Base-by-base conservation (phyloP, 2,888 invertebrate genomes). In the Xestia rhomboidea region DNA sequence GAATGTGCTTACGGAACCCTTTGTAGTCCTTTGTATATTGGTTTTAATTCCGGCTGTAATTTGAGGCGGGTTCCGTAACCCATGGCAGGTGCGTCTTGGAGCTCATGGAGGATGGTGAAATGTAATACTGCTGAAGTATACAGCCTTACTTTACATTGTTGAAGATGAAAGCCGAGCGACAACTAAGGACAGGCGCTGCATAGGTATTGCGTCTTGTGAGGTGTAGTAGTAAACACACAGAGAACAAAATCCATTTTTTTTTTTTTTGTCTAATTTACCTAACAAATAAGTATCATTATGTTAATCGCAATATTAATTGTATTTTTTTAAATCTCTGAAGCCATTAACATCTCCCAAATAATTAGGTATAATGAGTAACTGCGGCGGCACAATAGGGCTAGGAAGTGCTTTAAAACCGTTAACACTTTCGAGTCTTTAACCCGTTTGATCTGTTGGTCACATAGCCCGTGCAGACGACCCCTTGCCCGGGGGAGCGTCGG, bases 1-100 rank as follows among this genome's bases (percentile, higher is more conserved):
- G 49, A 63, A 63, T 63, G 44, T 77, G 41, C 10, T 15, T 60
- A 27, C 46, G 13, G 44, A 68, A 41, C 46, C 79, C 66, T 68
- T 46, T 68, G 63, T 83, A 46, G 34, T 44, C 62, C 27, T 34
- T 6, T 15, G 30, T 54, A 46, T 64, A 69, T 34, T 64, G 63
- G 46, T 78, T 54, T 62, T 54, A 46, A 54, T 67, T 77, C 41
- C n/a, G n/a, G 68, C 11, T 41, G 46, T 49, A 79, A 79, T 41
- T 54, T 30, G 18, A 63, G 38, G 27, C 41, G 34, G 76, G 49
- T 44, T 41, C 13, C 27, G 38, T 44, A 38, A 24, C 13, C 6
- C 73, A 8, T 11, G 41, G 27, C 27, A 24, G 51, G 34, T 0
- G 21, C 0, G 38, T n/a, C 15, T 8, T 13, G n/a, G 15, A 4